Evolutionary conservation across 2,797 vertebrate species (phyloP).

Genomic region (Microcaecilia unicolor): DNA sequence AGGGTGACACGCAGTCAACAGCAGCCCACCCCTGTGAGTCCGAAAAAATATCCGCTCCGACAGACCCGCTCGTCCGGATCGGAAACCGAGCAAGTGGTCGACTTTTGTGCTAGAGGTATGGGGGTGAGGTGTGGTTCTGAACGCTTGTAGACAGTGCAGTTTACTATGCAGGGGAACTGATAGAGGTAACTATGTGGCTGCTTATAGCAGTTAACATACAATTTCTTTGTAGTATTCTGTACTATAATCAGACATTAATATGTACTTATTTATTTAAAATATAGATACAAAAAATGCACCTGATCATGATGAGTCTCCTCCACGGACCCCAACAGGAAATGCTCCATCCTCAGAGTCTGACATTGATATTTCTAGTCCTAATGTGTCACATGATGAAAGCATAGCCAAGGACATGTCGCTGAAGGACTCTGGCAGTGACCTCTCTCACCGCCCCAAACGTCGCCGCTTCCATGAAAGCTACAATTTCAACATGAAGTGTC

Average conservation of each 20-base stretch:
- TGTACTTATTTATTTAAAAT: constrained; percentile 32
- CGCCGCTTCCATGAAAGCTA: constrained; percentile 97
- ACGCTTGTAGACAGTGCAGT: neutral
- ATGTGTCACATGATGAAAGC: constrained; percentile 91
- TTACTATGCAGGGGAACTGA: neutral
- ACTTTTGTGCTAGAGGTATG: constrained; percentile 70
- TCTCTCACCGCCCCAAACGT: constrained; percentile 90
- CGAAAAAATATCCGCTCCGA: constrained; percentile 85
- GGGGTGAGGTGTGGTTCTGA: neutral
- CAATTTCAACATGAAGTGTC: constrained; percentile 98
- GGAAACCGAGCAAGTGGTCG: constrained; percentile 78
- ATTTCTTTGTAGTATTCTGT: neutral
- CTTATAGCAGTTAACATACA: accelerated
- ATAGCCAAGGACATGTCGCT: constrained; percentile 81
- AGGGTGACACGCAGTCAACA: constrained; percentile 90
- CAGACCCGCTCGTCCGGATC: constrained; percentile 88
- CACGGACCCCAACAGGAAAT: constrained; percentile 92
- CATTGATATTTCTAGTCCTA: constrained; percentile 95
- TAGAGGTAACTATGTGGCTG: neutral
- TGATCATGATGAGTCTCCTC: constrained; percentile 92
- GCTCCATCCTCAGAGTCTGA: constrained; percentile 97
- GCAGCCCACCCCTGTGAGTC: constrained; percentile 71
- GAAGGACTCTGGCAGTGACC: constrained; percentile 91
- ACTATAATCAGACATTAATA: neutral
- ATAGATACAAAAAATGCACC: constrained; percentile 80